A percentile compares a stretch with the other conserved stretches of the same genome.
phyloP scores from a whole-genome alignment of 2,888 invertebrate species.

The Leptarthrus brevirostris region DNA sequence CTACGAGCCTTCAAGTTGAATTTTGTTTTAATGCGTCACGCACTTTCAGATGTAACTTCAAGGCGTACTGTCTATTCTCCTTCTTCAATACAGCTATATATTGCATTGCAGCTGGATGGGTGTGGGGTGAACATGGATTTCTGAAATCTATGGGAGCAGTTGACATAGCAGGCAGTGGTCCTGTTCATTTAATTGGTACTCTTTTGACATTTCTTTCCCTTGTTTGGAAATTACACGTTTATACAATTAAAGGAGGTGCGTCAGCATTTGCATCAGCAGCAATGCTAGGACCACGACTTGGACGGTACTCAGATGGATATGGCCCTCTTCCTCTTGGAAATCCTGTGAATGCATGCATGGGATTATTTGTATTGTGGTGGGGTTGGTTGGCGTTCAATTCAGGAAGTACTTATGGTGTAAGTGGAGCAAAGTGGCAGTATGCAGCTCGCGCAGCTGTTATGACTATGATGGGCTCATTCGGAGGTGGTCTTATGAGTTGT shows the following conservation, averaged over 20 bases:
- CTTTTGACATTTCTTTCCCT: too few species aligned
- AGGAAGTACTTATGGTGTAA: conserved; percentile 84
- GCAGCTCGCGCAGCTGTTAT: conserved; percentile 89
- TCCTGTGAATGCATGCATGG: conserved; percentile 92
- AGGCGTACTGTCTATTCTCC: conserved; percentile 91
- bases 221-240: too few species aligned
- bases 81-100: conserved; percentile 89
- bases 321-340: conserved; percentile 83
- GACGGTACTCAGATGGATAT: conserved; percentile 82
- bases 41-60: conserved; percentile 81
- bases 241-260: conserved; percentile 74
- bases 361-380: conserved; percentile 95
- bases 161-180: conserved; percentile 92
- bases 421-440: conserved; percentile 90
- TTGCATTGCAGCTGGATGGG: conserved; percentile 94
- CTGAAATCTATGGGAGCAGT: conserved; percentile 85
- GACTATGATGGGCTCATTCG: conserved; percentile 92
- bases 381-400: conserved; percentile 97
- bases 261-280: conserved; percentile 88
- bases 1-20: conserved; percentile 8
- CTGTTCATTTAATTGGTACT: conserved; percentile 88
- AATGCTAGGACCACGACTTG: conserved; percentile 89
- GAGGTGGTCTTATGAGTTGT: conserved; percentile 78
- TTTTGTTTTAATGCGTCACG: neutral
- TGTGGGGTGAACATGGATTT: conserved; percentile 91